phyloP scores from a whole-genome alignment of 2,797 vertebrate genomes.

The Ficedula albicollis region DNA sequence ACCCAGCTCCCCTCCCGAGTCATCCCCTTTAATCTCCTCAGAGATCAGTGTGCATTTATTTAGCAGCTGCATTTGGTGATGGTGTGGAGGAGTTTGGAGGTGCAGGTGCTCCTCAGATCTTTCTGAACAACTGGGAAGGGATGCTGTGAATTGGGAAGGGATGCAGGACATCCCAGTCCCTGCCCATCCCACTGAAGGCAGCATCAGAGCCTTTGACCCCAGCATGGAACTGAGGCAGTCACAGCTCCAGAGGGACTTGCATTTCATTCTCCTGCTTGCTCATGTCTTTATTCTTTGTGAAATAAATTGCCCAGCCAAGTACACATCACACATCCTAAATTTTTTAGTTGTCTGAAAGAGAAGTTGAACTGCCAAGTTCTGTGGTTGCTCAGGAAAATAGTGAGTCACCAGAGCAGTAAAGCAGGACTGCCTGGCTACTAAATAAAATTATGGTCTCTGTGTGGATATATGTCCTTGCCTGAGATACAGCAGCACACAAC shows the following conservation, averaged over 20 bases:
- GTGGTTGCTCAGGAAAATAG: background rate
- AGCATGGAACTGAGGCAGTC: accelerated
- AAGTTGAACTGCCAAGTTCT: background rate
- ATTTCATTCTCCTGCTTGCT: background rate
- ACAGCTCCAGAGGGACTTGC: background rate
- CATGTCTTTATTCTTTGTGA: background rate
- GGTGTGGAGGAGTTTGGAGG: background rate
- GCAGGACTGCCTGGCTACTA: background rate
- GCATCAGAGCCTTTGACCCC: accelerated
- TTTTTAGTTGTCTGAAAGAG: background rate
- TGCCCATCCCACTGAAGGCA: background rate
- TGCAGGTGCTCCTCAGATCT: background rate
- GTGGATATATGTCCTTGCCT: background rate
- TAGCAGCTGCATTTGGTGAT: background rate
- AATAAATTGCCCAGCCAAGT: background rate
- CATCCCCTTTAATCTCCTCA: background rate
- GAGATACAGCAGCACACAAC: background rate
- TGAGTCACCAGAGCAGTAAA: background rate
- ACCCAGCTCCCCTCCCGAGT: background rate
- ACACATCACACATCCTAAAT: background rate
- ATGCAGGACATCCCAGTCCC: background rate
- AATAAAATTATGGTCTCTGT: background rate
- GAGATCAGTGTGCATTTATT: background rate
- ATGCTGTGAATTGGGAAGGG: background rate
- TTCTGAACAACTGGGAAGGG: background rate